These are phyloP conservation scores for Illadopsis cleaveri DNA, from an alignment of 2,113 vertebrate species.

Conservation along the genomic window DNA sequence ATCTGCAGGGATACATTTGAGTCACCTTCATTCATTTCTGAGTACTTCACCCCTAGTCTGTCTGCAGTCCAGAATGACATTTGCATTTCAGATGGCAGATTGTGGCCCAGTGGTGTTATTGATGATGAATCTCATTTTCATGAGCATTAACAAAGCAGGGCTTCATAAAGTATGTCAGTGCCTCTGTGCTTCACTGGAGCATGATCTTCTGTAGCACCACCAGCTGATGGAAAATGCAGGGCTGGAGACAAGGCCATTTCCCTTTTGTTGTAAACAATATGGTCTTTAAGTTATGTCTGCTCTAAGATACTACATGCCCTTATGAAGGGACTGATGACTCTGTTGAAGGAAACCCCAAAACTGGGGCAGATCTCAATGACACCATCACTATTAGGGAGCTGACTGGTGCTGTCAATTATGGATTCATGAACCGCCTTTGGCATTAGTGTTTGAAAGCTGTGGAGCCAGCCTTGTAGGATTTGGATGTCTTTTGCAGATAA, in stretches of 20 bases:
- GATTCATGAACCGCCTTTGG: not conserved
- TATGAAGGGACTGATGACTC: not conserved
- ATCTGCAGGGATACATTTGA: not conserved
- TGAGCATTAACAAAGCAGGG: not conserved
- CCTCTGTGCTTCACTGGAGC: conserved; percentile 21
- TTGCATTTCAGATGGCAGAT: not conserved
- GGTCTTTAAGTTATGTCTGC: not conserved
- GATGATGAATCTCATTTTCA: not conserved
- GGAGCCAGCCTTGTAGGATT: not conserved
- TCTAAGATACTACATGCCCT: not conserved
- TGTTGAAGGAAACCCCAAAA: not conserved
- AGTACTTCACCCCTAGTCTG: not conserved
- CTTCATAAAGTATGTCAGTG: not conserved
- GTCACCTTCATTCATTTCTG: not conserved
- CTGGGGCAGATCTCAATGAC: not conserved
- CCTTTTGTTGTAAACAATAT: not conserved
- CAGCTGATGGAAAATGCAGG: not conserved
- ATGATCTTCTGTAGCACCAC: not conserved
- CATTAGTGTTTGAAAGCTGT: not conserved
- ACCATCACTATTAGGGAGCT: not conserved
- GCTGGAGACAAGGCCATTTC: not conserved
- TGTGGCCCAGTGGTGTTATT: not conserved
- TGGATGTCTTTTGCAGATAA: not conserved
- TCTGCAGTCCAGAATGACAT: not conserved
- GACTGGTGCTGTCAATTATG: not conserved